A percentile compares a stretch with the other conserved stretches of the same genome.
These are phyloP conservation scores for Phocides pigmalion DNA, from an alignment of 1,140 invertebrate species.

Conservation along the genomic window DNA sequence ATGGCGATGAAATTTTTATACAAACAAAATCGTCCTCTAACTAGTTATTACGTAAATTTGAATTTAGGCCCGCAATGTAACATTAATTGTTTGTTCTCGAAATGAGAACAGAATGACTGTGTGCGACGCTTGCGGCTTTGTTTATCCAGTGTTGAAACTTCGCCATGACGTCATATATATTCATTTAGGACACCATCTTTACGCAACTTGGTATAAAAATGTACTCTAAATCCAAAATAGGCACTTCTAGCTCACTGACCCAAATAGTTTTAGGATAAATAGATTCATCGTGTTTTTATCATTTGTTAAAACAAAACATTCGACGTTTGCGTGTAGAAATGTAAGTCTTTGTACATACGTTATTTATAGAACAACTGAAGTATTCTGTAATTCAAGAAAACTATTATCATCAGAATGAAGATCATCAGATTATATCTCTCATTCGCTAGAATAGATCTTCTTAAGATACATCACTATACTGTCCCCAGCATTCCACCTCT, in stretches of 20 bases:
- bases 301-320: background rate
- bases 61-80: slow-evolving; percentile 45
- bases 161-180: slow-evolving; percentile 61
- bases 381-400: no score
- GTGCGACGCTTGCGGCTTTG: slow-evolving; percentile 59
- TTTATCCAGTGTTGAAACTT: slow-evolving; percentile 70
- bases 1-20: background rate
- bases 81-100: slow-evolving; percentile 63
- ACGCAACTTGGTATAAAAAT: slow-evolving; percentile 56
- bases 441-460: no score
- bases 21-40: background rate
- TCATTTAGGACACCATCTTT: slow-evolving; percentile 45
- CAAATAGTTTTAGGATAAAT: background rate
- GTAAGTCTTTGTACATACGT: no score
- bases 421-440: no score
- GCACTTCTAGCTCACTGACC: slow-evolving; percentile 29
- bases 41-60: slow-evolving; percentile 44
- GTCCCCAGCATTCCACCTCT: no score
- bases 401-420: no score
- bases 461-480: no score
- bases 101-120: slow-evolving; percentile 66
- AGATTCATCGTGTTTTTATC: background rate
- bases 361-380: no score
- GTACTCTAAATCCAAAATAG: slow-evolving; percentile 31
- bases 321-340: background rate